phyloP scores from a whole-genome alignment of 2,113 vertebrate species.

The Cyrtonyx montezumae region DNA sequence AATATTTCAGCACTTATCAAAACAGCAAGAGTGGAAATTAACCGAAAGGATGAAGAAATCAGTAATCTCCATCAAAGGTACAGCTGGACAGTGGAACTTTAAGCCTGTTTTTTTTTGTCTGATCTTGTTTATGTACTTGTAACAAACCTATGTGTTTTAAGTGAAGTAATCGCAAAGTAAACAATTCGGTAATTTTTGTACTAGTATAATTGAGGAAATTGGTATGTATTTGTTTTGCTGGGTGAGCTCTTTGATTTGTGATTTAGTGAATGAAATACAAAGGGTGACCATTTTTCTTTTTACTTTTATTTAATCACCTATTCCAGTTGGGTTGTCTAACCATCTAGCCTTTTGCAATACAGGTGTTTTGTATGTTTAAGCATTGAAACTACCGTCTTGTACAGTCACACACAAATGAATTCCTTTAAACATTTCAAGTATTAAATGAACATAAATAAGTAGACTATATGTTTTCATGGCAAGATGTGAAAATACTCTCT shows the following conservation, averaged over 20 bases:
- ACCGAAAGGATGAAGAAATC: constrained; percentile 94
- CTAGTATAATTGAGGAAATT: neutral
- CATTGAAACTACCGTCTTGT: neutral
- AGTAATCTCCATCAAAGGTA: constrained; percentile 88
- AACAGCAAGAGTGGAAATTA: constrained; percentile 93
- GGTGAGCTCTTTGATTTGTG: neutral
- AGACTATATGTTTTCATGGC: neutral
- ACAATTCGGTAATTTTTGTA: neutral
- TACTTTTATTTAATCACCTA: neutral
- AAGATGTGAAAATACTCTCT: neutral
- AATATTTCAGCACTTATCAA: constrained; percentile 95
- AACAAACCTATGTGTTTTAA: neutral
- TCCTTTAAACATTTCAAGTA: neutral
- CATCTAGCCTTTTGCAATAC: neutral
- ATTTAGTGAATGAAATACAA: neutral
- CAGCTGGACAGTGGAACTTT: neutral
- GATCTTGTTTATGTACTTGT: neutral
- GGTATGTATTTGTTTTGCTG: rapidly evolving
- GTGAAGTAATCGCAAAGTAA: neutral
- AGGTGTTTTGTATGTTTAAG: neutral
- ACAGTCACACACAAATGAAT: neutral
- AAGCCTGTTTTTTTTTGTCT: neutral
- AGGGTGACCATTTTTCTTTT: neutral
- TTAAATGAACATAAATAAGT: neutral
- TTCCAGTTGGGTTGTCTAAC: neutral